Evolutionary conservation across 2,797 vertebrate genomes (phyloP).

Genomic region (Ceyx erithaca): DNA sequence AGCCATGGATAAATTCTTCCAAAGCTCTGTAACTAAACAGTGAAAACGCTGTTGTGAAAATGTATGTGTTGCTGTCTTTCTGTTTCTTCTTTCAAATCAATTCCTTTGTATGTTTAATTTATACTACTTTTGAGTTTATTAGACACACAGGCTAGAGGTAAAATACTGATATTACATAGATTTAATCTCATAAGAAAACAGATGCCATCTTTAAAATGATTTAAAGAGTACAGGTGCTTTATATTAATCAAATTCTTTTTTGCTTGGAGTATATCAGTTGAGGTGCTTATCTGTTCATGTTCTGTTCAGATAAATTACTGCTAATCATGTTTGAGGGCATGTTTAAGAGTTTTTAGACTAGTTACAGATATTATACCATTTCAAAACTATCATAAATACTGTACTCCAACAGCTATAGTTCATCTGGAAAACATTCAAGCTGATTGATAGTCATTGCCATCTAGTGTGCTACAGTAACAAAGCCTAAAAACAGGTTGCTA

Average conservation of each 20-base stretch:
- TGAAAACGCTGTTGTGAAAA: background rate
- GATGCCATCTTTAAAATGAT: conserved; percentile 46
- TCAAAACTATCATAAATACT: conserved; percentile 46
- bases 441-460: conserved; percentile 11
- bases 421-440: conserved; percentile 13
- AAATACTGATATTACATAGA: conserved; percentile 26
- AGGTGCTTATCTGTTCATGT: conserved; percentile 51
- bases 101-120: background rate
- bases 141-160: background rate
- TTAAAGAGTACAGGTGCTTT: conserved; percentile 50
- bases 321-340: conserved; percentile 21
- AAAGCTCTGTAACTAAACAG: background rate
- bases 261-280: conserved; percentile 27
- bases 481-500: background rate
- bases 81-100: background rate
- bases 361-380: conserved; percentile 11
- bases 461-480: background rate
- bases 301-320: conserved; percentile 55
- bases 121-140: background rate
- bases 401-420: background rate
- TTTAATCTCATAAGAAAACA: conserved; percentile 44
- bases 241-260: conserved; percentile 49
- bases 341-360: conserved; percentile 15
- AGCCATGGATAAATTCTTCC: background rate
- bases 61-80: background rate